Percentiles rank a stretch among this genome's conserved stretches.
Conservation (phyloP, 1,140 invertebrate species). For the Eurosta solidaginis region DNA sequence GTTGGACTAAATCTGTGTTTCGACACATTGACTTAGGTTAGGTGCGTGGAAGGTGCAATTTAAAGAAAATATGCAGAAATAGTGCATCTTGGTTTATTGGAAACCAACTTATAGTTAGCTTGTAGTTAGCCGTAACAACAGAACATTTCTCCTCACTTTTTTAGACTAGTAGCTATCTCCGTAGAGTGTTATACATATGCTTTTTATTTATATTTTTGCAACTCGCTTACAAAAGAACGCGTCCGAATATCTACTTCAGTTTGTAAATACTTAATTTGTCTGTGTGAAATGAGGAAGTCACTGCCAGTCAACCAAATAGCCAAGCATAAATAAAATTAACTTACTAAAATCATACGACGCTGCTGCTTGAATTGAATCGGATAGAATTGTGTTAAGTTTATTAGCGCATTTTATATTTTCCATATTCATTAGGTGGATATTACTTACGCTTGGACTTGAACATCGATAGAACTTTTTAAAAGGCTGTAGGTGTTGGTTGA, state of each 20-base stretch:
- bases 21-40: too few relatives aligned
- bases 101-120: too few relatives aligned
- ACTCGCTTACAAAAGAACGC: too few relatives aligned
- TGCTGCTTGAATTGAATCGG: background rate
- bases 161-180: too few relatives aligned
- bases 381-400: background rate
- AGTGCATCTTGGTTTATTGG: too few relatives aligned
- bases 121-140: too few relatives aligned
- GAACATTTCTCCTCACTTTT: too few relatives aligned
- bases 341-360: background rate
- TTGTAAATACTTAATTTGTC: background rate
- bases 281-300: conserved; percentile 6
- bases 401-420: background rate
- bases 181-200: too few relatives aligned
- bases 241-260: background rate
- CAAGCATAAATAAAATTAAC: conserved; percentile 16
- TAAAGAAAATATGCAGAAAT: too few relatives aligned
- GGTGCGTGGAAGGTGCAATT: too few relatives aligned
- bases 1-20: too few relatives aligned
- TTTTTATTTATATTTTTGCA: too few relatives aligned
- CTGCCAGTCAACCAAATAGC: background rate
- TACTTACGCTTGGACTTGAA: background rate
- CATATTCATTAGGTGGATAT: background rate
- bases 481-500: background rate
- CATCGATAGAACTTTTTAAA: background rate